Evolutionary conservation across 53 echinoderm and acorn worm species (phyloP).

Genomic region (Echinometra lucunter): DNA sequence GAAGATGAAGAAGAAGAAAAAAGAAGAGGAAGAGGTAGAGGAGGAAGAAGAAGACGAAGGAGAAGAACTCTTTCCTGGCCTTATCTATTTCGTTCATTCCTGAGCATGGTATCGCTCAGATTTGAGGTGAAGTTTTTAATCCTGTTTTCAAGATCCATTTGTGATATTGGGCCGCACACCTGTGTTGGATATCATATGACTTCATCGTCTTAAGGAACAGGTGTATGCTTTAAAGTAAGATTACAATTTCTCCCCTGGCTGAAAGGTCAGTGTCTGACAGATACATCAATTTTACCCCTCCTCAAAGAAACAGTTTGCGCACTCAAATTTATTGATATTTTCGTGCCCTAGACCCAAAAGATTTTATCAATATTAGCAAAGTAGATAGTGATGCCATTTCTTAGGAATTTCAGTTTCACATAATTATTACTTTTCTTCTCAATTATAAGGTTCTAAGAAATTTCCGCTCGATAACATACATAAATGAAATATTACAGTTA

Average conservation of each 20-base stretch:
- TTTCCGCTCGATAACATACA: no score
- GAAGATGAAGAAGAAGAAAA: not conserved
- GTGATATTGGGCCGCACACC: constrained; percentile 1
- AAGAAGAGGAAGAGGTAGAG: not conserved
- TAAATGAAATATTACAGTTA: no score
- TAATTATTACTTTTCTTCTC: no score
- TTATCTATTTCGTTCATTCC: not conserved
- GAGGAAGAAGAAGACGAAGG: not conserved
- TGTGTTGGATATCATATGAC: not conserved
- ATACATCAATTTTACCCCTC: not conserved
- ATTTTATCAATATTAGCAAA: no score
- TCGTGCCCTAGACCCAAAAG: not conserved
- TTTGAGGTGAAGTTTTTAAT: constrained; percentile 24
- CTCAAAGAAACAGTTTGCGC: not conserved
- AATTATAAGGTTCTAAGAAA: no score
- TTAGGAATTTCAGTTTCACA: no score
- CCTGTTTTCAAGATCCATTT: not conserved
- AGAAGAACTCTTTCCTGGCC: not conserved
- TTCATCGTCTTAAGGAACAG: not conserved
- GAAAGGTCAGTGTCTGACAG: not conserved
- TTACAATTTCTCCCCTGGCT: not conserved
- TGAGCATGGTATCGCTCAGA: not conserved
- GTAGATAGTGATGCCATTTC: no score
- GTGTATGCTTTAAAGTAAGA: not conserved
- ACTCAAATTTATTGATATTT: not conserved